Evolutionary conservation across 2,797 vertebrate genomes (phyloP).

Genomic region (Margarornis squamiger): DNA sequence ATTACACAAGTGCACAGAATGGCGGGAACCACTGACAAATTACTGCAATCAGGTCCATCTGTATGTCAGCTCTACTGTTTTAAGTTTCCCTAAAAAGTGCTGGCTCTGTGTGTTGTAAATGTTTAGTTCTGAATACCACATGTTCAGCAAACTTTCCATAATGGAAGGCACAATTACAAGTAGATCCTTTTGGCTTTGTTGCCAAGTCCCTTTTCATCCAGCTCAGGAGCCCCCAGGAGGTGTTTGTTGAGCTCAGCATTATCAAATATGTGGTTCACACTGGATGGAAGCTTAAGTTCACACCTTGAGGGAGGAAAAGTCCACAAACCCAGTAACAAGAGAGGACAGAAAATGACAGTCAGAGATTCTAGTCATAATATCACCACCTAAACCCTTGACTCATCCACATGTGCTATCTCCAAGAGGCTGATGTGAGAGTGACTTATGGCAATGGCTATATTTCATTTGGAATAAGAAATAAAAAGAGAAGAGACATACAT

Average conservation of each 20-base stretch:
- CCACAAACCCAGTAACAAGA: background rate
- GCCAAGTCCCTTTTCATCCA: background rate
- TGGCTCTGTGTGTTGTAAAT: background rate
- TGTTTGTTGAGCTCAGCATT: background rate
- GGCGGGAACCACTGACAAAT: background rate
- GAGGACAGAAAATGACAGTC: background rate
- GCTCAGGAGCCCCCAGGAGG: background rate
- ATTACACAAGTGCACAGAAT: background rate
- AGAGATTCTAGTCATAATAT: background rate
- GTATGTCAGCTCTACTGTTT: background rate
- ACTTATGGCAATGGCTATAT: background rate
- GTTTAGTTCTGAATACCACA: background rate
- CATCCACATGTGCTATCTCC: background rate
- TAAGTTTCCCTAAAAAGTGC: background rate
- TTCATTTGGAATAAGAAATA: background rate
- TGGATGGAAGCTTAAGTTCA: background rate
- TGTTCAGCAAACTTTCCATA: background rate
- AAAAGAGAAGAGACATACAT: background rate
- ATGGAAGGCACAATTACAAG: background rate
- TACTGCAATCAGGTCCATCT: background rate
- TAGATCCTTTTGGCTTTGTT: background rate
- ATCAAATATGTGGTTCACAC: background rate
- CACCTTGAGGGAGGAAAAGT: background rate
- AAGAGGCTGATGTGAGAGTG: background rate
- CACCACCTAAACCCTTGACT: background rate